Evolutionary conservation across 64 coral and sea anemone species (phyloP).

Genomic region (Actinia equina): DNA sequence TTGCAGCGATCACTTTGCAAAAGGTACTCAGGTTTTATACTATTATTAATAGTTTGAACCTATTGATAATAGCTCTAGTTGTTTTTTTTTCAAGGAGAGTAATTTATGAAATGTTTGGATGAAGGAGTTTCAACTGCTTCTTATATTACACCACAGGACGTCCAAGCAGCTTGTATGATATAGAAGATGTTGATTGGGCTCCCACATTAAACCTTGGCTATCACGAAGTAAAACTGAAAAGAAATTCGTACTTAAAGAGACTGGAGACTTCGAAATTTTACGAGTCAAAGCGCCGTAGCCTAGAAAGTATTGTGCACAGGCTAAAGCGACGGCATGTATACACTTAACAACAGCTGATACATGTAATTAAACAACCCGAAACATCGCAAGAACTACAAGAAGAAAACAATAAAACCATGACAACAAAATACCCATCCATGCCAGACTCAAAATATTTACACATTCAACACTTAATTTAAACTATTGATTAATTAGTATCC

Average conservation of each 20-base stretch:
- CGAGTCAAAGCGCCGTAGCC: background rate
- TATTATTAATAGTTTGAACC: background rate
- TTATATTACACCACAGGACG: background rate
- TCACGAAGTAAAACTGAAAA: background rate
- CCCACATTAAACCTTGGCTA: conserved; percentile 12
- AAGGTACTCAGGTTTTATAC: conserved; percentile 4
- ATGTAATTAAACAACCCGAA: background rate
- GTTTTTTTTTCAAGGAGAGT: background rate
- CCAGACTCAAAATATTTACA: background rate
- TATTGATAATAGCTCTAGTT: background rate
- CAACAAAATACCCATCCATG: background rate
- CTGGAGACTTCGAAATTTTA: background rate
- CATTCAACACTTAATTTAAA: no score
- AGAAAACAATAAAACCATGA: background rate
- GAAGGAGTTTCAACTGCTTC: no score
- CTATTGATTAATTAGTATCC: no score
- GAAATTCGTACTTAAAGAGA: background rate
- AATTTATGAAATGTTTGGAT: no score
- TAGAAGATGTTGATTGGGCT: conserved; percentile 8
- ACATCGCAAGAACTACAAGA: background rate
- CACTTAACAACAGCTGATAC: background rate
- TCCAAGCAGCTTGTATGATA: conserved; percentile 14
- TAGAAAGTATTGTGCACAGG: background rate
- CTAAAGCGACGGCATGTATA: background rate
- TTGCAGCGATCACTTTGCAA: conserved; percentile 61